Evolutionary conservation across 2,113 vertebrate species (phyloP).

Genomic region (Boleophthalmus pectinirostris): DNA sequence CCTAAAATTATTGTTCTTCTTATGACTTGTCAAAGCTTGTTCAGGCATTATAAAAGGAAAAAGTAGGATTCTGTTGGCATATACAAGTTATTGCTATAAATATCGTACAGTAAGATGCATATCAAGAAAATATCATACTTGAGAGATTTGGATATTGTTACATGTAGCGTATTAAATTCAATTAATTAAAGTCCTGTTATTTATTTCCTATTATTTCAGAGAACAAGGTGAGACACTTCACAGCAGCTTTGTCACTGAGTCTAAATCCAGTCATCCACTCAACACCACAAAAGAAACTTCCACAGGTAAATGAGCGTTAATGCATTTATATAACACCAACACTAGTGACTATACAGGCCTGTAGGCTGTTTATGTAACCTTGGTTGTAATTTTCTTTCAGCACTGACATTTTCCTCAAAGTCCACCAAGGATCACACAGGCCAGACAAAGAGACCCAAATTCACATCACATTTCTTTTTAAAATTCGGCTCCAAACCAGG

Average conservation of each 20-base stretch:
- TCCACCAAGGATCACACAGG: slow-evolving; percentile 10
- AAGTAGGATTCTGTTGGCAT: too few relatives aligned
- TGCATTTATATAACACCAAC: not conserved
- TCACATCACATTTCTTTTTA: slow-evolving; percentile 31
- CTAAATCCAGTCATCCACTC: not conserved
- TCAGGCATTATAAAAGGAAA: too few relatives aligned
- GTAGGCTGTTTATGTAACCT: not conserved
- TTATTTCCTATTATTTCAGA: slow-evolving; percentile 15
- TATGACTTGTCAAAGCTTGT: too few relatives aligned
- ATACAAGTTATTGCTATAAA: too few relatives aligned
- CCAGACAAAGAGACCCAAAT: slow-evolving; percentile 4
- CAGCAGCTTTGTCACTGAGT: not conserved
- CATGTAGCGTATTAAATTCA: not conserved
- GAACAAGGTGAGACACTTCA: slow-evolving; percentile 20
- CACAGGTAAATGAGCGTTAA: slow-evolving; percentile 33
- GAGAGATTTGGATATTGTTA: too few relatives aligned
- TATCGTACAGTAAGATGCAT: too few relatives aligned
- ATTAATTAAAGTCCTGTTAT: not conserved
- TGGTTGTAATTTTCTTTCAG: slow-evolving; percentile 32
- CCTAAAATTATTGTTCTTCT: too few relatives aligned
- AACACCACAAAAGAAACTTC: slow-evolving; percentile 16
- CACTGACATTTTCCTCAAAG: not conserved
- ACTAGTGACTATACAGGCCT: not conserved
- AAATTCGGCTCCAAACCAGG: slow-evolving; percentile 13
- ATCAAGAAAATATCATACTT: too few relatives aligned